Evolutionary conservation across 2,888 invertebrate species (phyloP), one percentile per base, ranked within the genome.

Genomic region (Spilarctia lutea): DNA sequence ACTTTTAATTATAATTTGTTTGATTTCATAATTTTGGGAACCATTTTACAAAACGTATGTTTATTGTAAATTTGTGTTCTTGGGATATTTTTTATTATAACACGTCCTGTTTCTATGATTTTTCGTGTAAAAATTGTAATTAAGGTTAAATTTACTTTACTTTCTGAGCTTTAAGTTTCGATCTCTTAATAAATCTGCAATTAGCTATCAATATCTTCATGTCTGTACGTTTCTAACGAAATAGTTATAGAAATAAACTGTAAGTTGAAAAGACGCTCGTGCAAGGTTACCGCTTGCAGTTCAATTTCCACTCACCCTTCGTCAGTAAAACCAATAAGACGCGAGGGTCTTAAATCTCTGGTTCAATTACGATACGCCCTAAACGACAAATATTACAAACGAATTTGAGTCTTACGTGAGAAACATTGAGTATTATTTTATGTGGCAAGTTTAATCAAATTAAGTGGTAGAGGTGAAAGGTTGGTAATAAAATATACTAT

Each of bases 301-400:
- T 84, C 83, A 88, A 85, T 87, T 87, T 87, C 86, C 86, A 88
- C 91, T 94, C 94, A 93, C 94, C 94, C 95, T 93, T 89, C 89
- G 83, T 85, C 84, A 90, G 88, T 89, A 93, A 95, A 94, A 93
- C 95, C 95, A 96, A 96, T 96, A 94, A 95, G 94, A 93, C 88
- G 92, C 91, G 91, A 93, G 94, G 93, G 93, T 94, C 92, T 89
- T 79, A 85, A 88, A 87, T 84, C 84, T 88, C 86, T 86, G 81
- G 81, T 81, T 84, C 81, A 88, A 82, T 84, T 81, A 71, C 87
- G 90, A 88, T 94, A 94, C 92, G 94, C 91, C 93, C 91, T 94
- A 94, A 88, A 82, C 86, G 76, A 83, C 78, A 74, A 75, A 71
- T 72, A 39, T 30, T 66, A 65, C 79, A 83, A 83, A 63, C 75